Conservation (phyloP, 2,888 invertebrate species). For the Drosophila differens region DNA sequence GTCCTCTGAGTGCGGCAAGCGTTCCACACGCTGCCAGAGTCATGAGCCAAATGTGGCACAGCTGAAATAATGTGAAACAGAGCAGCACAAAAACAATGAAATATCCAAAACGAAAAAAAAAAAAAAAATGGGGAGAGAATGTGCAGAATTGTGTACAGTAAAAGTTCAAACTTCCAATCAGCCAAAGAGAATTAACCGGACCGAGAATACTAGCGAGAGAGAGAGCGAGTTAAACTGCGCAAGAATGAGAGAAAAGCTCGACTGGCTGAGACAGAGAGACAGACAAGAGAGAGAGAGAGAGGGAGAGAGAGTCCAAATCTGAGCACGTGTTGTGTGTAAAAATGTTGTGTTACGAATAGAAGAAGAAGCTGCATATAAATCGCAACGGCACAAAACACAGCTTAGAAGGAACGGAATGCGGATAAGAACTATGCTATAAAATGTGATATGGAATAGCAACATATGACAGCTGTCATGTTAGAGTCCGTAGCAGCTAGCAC, state of each 20-base stretch:
- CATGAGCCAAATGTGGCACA: conserved; percentile 66
- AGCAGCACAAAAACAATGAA: conserved; percentile 51
- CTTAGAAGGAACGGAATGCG: conserved; percentile 35
- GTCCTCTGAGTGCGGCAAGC: conserved; percentile 11
- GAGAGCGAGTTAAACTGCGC: conserved; percentile 26
- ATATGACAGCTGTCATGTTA: conserved; percentile 79
- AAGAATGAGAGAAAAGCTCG: conserved; percentile 23
- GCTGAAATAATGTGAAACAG: conserved; percentile 34
- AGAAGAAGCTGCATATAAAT: conserved; percentile 42
- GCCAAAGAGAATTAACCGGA: conserved; percentile 38
- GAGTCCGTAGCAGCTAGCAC: conserved; percentile 54
- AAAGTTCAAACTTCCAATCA: conserved; percentile 53
- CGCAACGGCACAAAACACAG: conserved; percentile 60
- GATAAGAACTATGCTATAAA: conserved; percentile 46
- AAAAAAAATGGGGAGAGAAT: conserved; percentile 7
- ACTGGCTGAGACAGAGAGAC: neutral
- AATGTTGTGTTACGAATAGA: conserved; percentile 36
- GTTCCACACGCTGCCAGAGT: conserved; percentile 51
- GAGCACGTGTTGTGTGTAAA: conserved; percentile 69
- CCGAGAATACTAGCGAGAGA: conserved; percentile 11
- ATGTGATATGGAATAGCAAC: conserved; percentile 61
- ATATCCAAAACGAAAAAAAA: conserved; percentile 11
- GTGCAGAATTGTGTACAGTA: conserved; percentile 10
- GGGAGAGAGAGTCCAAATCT: neutral
- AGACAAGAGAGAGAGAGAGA: neutral